Evolutionary conservation across 1,140 invertebrate genomes (phyloP), one percentile per base, ranked within the genome.

Genomic region (Zaprionus inermis): DNA sequence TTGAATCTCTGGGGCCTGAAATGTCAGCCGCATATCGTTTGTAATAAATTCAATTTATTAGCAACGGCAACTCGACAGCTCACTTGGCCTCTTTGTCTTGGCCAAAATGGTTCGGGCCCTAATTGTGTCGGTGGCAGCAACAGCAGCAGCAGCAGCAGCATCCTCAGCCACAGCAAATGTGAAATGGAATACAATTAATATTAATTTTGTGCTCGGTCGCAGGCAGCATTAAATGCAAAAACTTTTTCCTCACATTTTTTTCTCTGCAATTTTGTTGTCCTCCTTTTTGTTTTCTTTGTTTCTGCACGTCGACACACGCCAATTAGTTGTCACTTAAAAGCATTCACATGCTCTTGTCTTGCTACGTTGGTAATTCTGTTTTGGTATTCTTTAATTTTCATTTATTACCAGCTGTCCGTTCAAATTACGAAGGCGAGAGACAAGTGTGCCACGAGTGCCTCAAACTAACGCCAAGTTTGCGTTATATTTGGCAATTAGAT

Each of bases 251-350:
- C 52, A 51, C 52, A 22, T 57, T 51, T 66, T 57, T 57, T 16
- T 49, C 12, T 57, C 38, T 3, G 20, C 34, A 36, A 7, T 52
- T 38, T 56, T 57, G 22, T 34, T 20, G 22, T 20, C 32, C 6
- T 7, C 7, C 3, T 28, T 28, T 28, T 55, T 16, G 28, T 41
- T 56, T 16, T 30, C n/a, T 24, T 16, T 51, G 3, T 32, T 24
- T 51, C 38, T 49, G 72, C 60, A 69, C 61, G 78, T 80, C 58
- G 79, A 44, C 59, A 36, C 34, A 36, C 34, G 22, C 78, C 70
- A 86, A 76, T 80, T 81, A 86, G 76, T 88, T 88, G 84, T 88
- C 83, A 88, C 84, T 88, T 89, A 83, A 88, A 88, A 88, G 84
- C 83, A 78, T 89, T 88, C 80, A 74, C 84, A 78, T 88, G 83